Base-by-base conservation (phyloP, 53 echinoderm and acorn worm species). In the Crossaster papposus region DNA sequence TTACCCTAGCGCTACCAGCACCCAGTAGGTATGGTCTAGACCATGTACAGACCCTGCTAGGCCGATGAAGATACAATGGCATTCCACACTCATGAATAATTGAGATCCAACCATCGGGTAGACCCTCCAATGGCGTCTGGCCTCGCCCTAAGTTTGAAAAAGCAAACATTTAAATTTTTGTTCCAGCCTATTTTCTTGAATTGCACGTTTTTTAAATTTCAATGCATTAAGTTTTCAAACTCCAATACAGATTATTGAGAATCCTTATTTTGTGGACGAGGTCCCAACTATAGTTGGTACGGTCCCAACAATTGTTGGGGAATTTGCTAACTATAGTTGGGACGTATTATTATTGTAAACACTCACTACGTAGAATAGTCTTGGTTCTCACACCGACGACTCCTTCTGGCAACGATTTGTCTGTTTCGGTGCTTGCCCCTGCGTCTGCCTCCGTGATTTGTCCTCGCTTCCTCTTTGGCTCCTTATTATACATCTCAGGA, bases 11-110 rank as follows among this genome's bases (percentile, higher is more conserved):
- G 85, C 94, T 96, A 31, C 98, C 96, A 31, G 90, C 89, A 0
- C 98, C 98, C 22, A 97, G 91, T n/a, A 95, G 88, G 78, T 97
- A 97, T 15, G 98, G 98, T n/a, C 95, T 90, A 26, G 98, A 94
- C 98, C 98, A 97, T 1, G 95, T 92, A 51, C 92, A 93, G 17
- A 97, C 98, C 38, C 98, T 91, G 36, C 90, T 92, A 2, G 92
- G 89, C 15, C 95, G 87, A 83, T 97, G 98, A 30, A 97, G 90
- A 83, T 97, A 97, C 35, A 95, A 72, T 14, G 90, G 94, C 94
- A 97, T 97, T 7, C 98, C 98, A 80, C 92, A 91, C 26, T 93
- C 81, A 70, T 97, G 97, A 24, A 91, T 84, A 37, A 95, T 90
- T 0, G 88, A 51, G 17, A 97, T 93, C 97, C 97, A 97, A 17